phyloP scores from a whole-genome alignment of 1,140 invertebrate species.

The Drosophila tristis region DNA sequence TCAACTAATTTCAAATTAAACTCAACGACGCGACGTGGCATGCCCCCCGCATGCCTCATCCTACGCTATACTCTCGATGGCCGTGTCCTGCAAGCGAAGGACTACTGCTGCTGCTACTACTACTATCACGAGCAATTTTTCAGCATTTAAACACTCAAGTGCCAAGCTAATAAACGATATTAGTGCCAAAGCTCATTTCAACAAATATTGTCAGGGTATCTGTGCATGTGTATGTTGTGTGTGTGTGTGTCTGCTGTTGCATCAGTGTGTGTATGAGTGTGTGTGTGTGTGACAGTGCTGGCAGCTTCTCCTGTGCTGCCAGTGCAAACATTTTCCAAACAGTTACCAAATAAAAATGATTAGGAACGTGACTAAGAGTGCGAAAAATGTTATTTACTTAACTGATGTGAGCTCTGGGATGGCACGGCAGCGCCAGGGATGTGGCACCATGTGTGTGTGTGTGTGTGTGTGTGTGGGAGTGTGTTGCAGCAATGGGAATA shows the following conservation, averaged over 20 bases:
- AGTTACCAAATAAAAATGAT: constrained; percentile 79
- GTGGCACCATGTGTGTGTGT: constrained; percentile 10
- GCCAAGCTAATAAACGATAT: constrained; percentile 76
- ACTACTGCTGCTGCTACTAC: constrained; percentile 35
- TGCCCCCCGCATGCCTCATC: neutral
- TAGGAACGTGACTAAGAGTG: constrained; percentile 78
- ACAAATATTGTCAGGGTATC: constrained; percentile 65
- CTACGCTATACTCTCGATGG: neutral
- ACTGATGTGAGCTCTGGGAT: constrained; percentile 69
- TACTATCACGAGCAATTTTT: constrained; percentile 75
- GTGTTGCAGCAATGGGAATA: constrained; percentile 20
- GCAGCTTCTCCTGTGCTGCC: constrained; percentile 29
- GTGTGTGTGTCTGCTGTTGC: constrained; percentile 14
- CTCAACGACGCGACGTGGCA: constrained; percentile 62
- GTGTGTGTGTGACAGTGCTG: constrained; percentile 11
- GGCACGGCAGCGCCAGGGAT: constrained; percentile 41
- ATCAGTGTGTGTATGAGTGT: constrained; percentile 17
- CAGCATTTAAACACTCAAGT: constrained; percentile 78
- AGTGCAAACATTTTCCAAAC: constrained; percentile 75
- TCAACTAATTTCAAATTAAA: constrained; percentile 77
- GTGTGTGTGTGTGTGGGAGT: constrained; percentile 9
- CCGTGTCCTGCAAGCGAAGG: constrained; percentile 31
- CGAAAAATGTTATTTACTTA: constrained; percentile 80
- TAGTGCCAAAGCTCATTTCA: constrained; percentile 73
- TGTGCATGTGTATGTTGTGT: constrained; percentile 15